Base-by-base conservation (phyloP, 2,888 invertebrate genomes). In the Taphrorychus bicolor region DNA sequence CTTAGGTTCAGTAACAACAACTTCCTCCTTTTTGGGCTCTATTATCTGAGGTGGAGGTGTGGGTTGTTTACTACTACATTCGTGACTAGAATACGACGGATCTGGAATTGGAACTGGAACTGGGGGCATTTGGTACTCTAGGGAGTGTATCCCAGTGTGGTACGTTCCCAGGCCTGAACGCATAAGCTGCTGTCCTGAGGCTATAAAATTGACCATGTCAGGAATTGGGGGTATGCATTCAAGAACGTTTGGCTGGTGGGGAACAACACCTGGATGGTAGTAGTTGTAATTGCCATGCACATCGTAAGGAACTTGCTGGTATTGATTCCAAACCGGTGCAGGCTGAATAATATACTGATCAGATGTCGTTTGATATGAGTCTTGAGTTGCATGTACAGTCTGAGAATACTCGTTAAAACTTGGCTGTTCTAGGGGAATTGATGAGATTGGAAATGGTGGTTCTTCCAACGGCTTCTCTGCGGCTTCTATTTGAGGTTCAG, bases 111-210 rank as follows among this genome's bases (percentile, higher is more conserved):
- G 24, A n/a, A n/a, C n/a, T n/a, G n/a, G n/a, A n/a, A n/a, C n/a
- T n/a, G n/a, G n/a, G n/a, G n/a, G n/a, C n/a, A n/a, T n/a, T n/a
- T n/a, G n/a, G n/a, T 53, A 18, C 16, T 45, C 18, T 58, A 14
- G 9, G 1, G 64, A 1, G n/a, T 45, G 59, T 9, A 56, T 22
- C 14, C 56, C 59, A 9, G 69, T 75, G 58, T 81, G 84, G 73
- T 84, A 85, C 16, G 83, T 81, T 51, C 82, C 84, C 64, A 86
- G 77, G 72, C 84, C 85, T 4, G 86, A 83, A 73, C 82, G 83
- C 64, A 83, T 77, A 53, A 83, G 71, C 61, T 83, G 82, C 71
- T 83, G 81, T 4, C 82, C 82, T n/a, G 83, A 80, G 23, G 82
- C 82, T 62, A 86, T 85, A 70, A 84, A 85, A 22, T 83, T 84